Evolutionary conservation across 1,140 invertebrate species (phyloP).

Genomic region (Mizuhopecten yessoensis): DNA sequence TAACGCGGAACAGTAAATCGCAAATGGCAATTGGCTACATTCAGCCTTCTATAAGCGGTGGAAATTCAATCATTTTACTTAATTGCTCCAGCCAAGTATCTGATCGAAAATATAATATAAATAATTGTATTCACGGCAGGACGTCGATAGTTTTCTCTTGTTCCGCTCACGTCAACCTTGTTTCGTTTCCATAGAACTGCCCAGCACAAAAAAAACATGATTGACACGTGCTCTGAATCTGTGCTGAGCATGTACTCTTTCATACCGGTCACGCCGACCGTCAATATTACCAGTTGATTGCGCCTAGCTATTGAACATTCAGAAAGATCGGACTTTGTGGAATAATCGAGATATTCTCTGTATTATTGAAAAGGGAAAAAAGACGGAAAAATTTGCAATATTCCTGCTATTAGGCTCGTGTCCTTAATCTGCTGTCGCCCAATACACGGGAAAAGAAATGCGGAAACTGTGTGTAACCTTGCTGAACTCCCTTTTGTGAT

Average conservation of each 20-base stretch:
- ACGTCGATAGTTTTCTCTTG: conserved; percentile 32
- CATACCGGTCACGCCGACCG: neutral
- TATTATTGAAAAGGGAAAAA: neutral
- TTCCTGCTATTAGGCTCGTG: neutral
- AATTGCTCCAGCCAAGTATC: conserved; percentile 17
- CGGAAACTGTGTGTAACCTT: neutral
- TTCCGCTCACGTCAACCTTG: neutral
- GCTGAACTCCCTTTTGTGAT: neutral
- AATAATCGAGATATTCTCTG: neutral
- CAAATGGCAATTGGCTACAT: neutral
- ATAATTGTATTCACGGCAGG: conserved; percentile 15
- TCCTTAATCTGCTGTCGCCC: neutral
- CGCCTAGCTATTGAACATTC: neutral
- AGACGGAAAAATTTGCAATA: neutral
- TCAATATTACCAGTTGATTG: neutral
- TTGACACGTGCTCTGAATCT: neutral
- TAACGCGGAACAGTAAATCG: neutral
- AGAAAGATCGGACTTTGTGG: neutral
- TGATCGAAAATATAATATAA: conserved; percentile 34
- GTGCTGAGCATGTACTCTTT: neutral
- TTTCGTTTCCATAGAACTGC: conserved; percentile 9
- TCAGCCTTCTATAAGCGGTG: neutral
- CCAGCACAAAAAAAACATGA: neutral
- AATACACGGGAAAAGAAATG: neutral
- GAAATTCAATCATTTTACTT: conserved; percentile 28